These are phyloP conservation scores for Drosophila pseudotakahashii DNA, from an alignment of 2,888 invertebrate species.

Conservation along the genomic window DNA sequence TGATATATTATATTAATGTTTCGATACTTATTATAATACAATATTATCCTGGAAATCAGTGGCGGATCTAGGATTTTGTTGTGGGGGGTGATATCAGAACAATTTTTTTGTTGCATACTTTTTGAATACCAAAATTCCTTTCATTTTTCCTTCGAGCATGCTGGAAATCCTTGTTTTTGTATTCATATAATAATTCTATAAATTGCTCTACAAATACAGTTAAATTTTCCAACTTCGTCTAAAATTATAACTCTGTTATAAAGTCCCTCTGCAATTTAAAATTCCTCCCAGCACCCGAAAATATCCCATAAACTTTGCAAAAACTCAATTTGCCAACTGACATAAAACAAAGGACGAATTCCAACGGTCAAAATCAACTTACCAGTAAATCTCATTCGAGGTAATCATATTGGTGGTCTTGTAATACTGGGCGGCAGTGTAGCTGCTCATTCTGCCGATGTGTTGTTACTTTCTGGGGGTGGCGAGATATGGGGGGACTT, in stretches of 20 bases:
- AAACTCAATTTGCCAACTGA: neutral
- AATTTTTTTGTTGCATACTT: too few relatives aligned
- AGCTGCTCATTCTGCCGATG: slow-evolving; percentile 70
- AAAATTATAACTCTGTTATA: neutral
- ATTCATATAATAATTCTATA: too few relatives aligned
- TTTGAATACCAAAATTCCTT: too few relatives aligned
- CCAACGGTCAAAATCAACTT: slow-evolving; percentile 54
- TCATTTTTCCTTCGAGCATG: too few relatives aligned
- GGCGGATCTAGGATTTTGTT: too few relatives aligned
- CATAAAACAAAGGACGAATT: neutral
- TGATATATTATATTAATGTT: too few relatives aligned
- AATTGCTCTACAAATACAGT: too few relatives aligned
- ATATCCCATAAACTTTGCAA: neutral
- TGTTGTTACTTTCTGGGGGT: slow-evolving; percentile 25
- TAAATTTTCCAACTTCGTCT: too few relatives aligned
- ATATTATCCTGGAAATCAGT: too few relatives aligned
- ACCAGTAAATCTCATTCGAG: slow-evolving; percentile 82
- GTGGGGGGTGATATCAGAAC: too few relatives aligned
- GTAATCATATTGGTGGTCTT: slow-evolving; percentile 82
- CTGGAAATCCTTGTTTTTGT: too few relatives aligned
- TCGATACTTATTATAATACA: too few relatives aligned
- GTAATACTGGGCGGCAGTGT: slow-evolving; percentile 75
- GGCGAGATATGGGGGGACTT: slow-evolving; percentile 1
- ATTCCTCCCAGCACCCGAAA: neutral
- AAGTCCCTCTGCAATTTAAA: neutral